A percentile compares a stretch with the other conserved stretches of the same genome.
Conservation (phyloP, 2,113 vertebrate species). For the Catharus minimus region DNA sequence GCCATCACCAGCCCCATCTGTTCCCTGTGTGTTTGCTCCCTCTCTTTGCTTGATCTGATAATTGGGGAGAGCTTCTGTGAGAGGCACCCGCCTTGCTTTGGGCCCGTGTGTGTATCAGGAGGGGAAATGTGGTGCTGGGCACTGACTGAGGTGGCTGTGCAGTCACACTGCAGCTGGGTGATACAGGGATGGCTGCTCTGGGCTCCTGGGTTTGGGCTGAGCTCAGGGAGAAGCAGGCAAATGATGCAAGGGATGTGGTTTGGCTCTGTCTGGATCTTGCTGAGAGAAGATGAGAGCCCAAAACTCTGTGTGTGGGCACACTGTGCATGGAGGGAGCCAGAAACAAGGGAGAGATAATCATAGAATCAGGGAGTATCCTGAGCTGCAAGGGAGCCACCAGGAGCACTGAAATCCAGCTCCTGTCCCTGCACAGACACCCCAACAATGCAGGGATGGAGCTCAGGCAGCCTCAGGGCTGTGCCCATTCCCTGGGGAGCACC, state of each 20-base stretch:
- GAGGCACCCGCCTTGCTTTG: neutral
- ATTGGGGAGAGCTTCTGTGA: neutral
- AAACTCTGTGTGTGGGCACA: accelerated
- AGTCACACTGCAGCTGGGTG: accelerated
- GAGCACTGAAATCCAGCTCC: neutral
- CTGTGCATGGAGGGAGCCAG: neutral
- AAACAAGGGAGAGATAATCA: neutral
- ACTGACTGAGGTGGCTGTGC: neutral
- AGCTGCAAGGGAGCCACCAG: neutral
- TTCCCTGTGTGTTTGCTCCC: neutral
- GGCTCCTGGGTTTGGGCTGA: neutral
- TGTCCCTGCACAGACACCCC: neutral
- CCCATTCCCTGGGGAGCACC: neutral
- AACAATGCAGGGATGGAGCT: accelerated
- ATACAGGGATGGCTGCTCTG: neutral
- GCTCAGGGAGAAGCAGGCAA: neutral
- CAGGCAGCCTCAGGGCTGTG: neutral
- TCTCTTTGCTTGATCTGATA: slow-evolving; percentile 39
- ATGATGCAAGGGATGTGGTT: accelerated
- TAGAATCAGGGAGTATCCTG: neutral
- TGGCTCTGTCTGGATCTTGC: neutral
- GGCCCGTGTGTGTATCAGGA: neutral
- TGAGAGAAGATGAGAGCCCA: neutral
- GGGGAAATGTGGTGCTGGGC: neutral
- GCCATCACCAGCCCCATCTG: slow-evolving; percentile 39